Evolutionary conservation across 2,888 invertebrate genomes (phyloP).

Genomic region (Gonocerus acuteangulatus): DNA sequence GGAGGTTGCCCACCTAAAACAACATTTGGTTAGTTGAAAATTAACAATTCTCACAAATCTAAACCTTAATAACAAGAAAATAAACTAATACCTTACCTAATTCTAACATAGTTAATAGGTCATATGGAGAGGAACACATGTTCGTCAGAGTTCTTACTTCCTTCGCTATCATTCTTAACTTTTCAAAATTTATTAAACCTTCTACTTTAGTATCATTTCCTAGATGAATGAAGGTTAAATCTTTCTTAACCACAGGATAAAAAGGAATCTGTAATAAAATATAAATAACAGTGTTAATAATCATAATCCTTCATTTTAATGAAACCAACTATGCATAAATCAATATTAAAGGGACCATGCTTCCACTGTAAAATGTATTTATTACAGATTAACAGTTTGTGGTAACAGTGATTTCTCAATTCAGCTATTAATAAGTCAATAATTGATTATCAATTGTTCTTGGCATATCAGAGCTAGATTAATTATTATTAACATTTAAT

Average conservation of each 20-base stretch:
- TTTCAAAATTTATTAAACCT: constrained; percentile 91
- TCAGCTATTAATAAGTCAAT: no score
- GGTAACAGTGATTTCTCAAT: no score
- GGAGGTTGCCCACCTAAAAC: constrained; percentile 67
- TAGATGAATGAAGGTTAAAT: constrained; percentile 94
- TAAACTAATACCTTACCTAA: constrained; percentile 47
- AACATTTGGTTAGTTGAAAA: background rate
- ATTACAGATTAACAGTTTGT: no score
- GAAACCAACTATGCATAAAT: no score
- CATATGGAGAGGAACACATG: constrained; percentile 92
- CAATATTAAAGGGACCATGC: no score
- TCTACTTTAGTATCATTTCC: constrained; percentile 91
- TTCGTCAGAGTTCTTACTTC: constrained; percentile 83
- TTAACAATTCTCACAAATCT: no score
- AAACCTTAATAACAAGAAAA: no score
- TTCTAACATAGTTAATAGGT: constrained; percentile 75
- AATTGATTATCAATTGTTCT: no score
- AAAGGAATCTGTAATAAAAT: constrained; percentile 61
- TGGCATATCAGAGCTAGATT: no score
- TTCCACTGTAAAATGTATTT: no score
- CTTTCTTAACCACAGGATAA: constrained; percentile 86
- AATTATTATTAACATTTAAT: no score
- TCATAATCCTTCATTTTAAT: no score
- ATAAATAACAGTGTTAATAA: constrained; percentile 7
- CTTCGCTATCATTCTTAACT: constrained; percentile 95